Conservation (phyloP, 2,113 vertebrate species). For the Axis porcinus region DNA sequence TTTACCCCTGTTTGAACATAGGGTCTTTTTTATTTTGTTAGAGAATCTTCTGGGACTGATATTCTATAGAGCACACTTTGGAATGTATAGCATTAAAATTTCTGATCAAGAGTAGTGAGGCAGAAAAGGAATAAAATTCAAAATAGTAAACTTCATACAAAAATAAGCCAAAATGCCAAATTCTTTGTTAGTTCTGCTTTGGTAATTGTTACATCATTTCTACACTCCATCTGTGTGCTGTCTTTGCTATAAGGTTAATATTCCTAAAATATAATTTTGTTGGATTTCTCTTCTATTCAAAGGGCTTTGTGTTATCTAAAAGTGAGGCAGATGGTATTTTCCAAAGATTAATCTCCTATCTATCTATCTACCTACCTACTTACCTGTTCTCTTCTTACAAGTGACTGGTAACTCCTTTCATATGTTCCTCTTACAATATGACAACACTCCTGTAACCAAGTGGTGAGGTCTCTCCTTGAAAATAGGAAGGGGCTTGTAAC, state of each 20-base stretch:
- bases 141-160: not conserved
- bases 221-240: not conserved
- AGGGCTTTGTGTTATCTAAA: not conserved
- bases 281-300: not conserved
- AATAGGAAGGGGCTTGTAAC: not conserved
- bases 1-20: not conserved
- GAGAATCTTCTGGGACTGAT: not conserved
- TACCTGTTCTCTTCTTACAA: not conserved
- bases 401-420: not conserved
- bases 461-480: not conserved
- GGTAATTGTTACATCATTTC: not conserved
- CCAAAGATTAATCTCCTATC: not conserved
- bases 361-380: not conserved
- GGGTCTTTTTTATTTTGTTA: not conserved
- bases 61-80: not conserved
- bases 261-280: not conserved
- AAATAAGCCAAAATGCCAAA: not conserved
- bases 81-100: not conserved
- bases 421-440: not conserved
- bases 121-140: not conserved
- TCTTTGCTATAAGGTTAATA: not conserved
- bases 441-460: not conserved
- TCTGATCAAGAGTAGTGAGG: not conserved
- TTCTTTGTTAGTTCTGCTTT: not conserved
- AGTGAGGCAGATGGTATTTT: not conserved